These are phyloP conservation scores for Engystomops pustulosus DNA, from an alignment of 2,113 vertebrate genomes.

Conservation along the genomic window DNA sequence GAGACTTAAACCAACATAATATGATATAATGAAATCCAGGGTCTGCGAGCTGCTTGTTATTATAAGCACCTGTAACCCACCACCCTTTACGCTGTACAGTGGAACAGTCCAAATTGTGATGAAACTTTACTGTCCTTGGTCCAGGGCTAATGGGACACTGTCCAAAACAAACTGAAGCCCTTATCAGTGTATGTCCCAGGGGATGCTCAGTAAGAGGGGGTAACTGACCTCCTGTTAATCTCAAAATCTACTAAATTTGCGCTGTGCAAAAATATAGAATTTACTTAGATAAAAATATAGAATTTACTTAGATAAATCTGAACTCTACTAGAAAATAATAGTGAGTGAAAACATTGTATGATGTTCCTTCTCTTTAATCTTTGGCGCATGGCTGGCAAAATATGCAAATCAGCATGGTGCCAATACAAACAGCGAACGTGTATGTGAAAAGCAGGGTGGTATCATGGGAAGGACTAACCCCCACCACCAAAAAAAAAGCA, in stretches of 20 bases:
- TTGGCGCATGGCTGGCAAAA: too few species aligned
- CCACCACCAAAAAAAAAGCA: too few species aligned
- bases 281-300: too few species aligned
- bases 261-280: background rate
- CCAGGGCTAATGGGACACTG: slow-evolving; percentile 27
- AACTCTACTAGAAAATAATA: too few species aligned
- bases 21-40: background rate
- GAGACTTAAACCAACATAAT: background rate
- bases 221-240: background rate
- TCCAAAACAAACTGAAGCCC: slow-evolving; percentile 48
- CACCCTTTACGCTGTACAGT: slow-evolving; percentile 7
- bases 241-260: background rate
- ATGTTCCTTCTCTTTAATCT: too few species aligned
- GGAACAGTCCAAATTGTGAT: slow-evolving; percentile 36
- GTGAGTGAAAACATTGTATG: too few species aligned
- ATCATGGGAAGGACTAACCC: too few species aligned
- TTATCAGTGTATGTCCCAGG: slow-evolving; percentile 48
- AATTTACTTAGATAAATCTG: too few species aligned
- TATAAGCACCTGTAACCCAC: background rate
- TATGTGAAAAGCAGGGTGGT: too few species aligned
- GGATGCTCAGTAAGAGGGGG: background rate
- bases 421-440: too few species aligned
- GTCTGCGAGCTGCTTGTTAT: background rate
- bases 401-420: too few species aligned
- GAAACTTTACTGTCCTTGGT: slow-evolving; percentile 53